These are phyloP conservation scores for Brachionus calyciflorus DNA, from an alignment of 1,140 invertebrate genomes.

Conservation along the genomic window DNA sequence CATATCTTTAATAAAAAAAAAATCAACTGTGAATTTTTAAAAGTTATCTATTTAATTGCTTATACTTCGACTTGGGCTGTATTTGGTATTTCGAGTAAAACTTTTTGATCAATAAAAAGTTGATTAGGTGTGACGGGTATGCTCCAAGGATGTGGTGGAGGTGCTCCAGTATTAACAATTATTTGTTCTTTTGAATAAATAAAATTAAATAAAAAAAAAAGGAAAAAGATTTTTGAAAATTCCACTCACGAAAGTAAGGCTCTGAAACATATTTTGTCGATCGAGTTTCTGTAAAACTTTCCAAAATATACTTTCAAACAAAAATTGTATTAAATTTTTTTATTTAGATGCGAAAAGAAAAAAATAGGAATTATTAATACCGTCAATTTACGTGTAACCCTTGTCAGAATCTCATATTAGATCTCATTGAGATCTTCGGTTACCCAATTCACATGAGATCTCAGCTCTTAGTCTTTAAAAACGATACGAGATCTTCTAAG, in stretches of 20 bases:
- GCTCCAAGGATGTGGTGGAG: slow-evolving; percentile 26
- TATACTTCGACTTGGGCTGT: slow-evolving; percentile 23
- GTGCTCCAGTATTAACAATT: slow-evolving; percentile 8
- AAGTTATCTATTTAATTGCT: too few species aligned
- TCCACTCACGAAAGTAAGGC: slow-evolving; percentile 51
- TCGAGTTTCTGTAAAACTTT: slow-evolving; percentile 66
- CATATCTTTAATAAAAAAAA: not conserved
- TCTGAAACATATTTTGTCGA: slow-evolving; percentile 64
- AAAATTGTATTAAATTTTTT: not conserved
- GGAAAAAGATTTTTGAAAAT: not conserved
- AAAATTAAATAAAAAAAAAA: not conserved
- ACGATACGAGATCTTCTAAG: too few species aligned
- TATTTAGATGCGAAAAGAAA: not conserved
- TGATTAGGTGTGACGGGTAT: not conserved
- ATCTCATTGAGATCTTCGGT: too few species aligned
- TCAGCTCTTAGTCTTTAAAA: too few species aligned
- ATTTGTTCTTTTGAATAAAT: slow-evolving; percentile 6
- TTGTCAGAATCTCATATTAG: too few species aligned
- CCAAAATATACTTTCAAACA: slow-evolving; percentile 64
- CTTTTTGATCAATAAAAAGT: slow-evolving; percentile 13
- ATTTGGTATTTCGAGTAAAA: slow-evolving; percentile 13
- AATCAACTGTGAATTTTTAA: not conserved
- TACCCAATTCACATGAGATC: too few species aligned
- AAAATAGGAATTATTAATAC: too few species aligned
- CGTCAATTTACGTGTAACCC: too few species aligned